A percentile compares a stretch with the other conserved stretches of the same genome.
Conservation (phyloP, 2,797 vertebrate genomes). For the Catostomus latipinnis region DNA sequence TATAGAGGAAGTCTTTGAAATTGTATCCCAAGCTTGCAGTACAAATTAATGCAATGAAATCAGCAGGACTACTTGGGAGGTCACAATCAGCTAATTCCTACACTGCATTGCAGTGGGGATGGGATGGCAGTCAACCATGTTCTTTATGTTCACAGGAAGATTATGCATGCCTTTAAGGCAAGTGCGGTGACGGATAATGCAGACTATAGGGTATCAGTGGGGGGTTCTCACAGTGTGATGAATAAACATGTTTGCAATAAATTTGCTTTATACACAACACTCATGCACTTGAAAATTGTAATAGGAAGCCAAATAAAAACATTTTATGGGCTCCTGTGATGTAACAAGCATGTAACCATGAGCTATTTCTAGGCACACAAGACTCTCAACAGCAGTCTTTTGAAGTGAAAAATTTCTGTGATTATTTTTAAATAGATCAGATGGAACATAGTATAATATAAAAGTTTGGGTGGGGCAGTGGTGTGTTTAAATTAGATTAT, state of each 20-base stretch:
- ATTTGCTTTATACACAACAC: slow-evolving; percentile 44
- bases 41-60: not conserved
- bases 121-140: slow-evolving; percentile 31
- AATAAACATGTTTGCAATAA: slow-evolving; percentile 55
- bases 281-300: slow-evolving; percentile 40
- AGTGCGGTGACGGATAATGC: slow-evolving; percentile 26
- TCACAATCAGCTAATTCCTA: slow-evolving; percentile 19
- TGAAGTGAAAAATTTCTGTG: slow-evolving; percentile 27
- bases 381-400: not conserved
- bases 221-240: slow-evolving; percentile 34
- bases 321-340: slow-evolving; percentile 32
- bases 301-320: slow-evolving; percentile 45
- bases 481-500: not conserved
- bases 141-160: slow-evolving; percentile 2
- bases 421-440: slow-evolving; percentile 34
- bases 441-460: slow-evolving; percentile 7
- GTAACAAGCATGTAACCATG: slow-evolving; percentile 32
- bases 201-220: not conserved
- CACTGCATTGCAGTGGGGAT: slow-evolving; percentile 17
- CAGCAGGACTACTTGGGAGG: slow-evolving; percentile 7
- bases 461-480: not conserved
- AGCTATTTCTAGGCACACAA: slow-evolving; percentile 42
- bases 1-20: too few relatives aligned
- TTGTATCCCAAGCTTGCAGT: not conserved
- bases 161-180: slow-evolving; percentile 10